Percentiles rank a stretch among this genome's conserved stretches.
These are phyloP conservation scores for Stenodema calcarata DNA, from an alignment of 2,888 invertebrate species.

Conservation along the genomic window DNA sequence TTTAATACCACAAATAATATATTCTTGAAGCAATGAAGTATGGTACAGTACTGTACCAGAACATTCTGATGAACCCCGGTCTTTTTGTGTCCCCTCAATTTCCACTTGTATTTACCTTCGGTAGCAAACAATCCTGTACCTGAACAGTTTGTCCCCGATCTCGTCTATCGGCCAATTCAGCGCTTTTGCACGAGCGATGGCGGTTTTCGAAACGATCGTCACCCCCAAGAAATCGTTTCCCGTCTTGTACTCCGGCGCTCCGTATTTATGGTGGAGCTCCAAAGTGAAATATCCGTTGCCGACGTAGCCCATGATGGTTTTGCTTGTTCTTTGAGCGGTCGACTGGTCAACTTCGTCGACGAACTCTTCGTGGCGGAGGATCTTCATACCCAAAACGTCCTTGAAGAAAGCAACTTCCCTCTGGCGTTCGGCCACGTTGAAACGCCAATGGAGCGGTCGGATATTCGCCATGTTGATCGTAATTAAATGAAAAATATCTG, in stretches of 20 bases:
- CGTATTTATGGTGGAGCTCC: neutral
- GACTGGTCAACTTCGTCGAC: neutral
- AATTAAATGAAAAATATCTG: no score
- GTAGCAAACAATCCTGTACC: neutral
- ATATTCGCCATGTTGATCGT: neutral
- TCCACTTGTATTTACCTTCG: neutral
- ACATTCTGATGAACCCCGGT: no score
- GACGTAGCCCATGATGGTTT: neutral
- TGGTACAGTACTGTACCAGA: no score
- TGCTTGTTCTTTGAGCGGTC: neutral
- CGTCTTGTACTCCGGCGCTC: neutral
- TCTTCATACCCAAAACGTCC: constrained; percentile 2
- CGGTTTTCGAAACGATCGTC: constrained; percentile 1
- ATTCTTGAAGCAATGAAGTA: no score
- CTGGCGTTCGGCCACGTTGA: neutral
- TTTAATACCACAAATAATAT: no score
- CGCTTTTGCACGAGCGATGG: constrained; percentile 8
- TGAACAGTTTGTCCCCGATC: neutral
- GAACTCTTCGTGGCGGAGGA: neutral
- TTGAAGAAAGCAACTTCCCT: neutral
- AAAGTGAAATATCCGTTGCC: neutral
- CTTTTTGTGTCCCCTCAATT: no score
- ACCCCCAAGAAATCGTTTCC: neutral
- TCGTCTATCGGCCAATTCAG: constrained; percentile 14
- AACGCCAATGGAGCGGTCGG: neutral